A percentile compares a stretch with the other conserved stretches of the same genome.
Conservation (phyloP, 2,888 invertebrate genomes). For the Atrina japonica region DNA sequence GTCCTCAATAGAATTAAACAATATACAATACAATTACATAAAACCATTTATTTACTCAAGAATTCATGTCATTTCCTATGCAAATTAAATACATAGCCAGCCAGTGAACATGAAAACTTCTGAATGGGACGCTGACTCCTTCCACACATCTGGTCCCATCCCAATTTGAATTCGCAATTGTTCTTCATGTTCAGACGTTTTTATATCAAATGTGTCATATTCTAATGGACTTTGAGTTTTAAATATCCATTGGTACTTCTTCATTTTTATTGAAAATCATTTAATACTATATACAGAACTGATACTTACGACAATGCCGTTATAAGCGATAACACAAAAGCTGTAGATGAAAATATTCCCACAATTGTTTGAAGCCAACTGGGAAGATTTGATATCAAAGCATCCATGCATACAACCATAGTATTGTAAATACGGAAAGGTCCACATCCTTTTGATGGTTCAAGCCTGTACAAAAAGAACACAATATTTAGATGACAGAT, state of each 20-base stretch:
- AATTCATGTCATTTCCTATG: neutral
- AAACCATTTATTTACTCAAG: too few relatives aligned
- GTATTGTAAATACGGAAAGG: slow-evolving; percentile 72
- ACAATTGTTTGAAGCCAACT: slow-evolving; percentile 51
- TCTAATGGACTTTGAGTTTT: too few relatives aligned
- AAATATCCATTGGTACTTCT: too few relatives aligned
- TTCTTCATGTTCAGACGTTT: too few relatives aligned
- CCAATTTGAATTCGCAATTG: too few relatives aligned
- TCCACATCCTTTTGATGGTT: slow-evolving; percentile 75
- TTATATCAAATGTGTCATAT: too few relatives aligned
- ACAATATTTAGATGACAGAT: too few relatives aligned
- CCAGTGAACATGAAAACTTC: neutral
- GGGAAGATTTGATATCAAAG: slow-evolving; percentile 59
- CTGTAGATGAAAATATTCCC: slow-evolving; percentile 62
- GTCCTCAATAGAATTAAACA: too few relatives aligned
- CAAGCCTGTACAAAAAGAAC: slow-evolving; percentile 54
- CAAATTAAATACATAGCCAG: neutral
- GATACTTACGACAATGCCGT: slow-evolving; percentile 84
- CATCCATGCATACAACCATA: slow-evolving; percentile 57
- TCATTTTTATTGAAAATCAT: too few relatives aligned
- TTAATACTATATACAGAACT: neutral
- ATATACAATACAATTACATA: too few relatives aligned
- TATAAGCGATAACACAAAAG: slow-evolving; percentile 62
- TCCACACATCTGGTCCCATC: too few relatives aligned
- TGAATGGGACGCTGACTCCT: too few relatives aligned